phyloP scores from a whole-genome alignment of 2,113 vertebrate genomes.

The Opisthocomus hoazin region DNA sequence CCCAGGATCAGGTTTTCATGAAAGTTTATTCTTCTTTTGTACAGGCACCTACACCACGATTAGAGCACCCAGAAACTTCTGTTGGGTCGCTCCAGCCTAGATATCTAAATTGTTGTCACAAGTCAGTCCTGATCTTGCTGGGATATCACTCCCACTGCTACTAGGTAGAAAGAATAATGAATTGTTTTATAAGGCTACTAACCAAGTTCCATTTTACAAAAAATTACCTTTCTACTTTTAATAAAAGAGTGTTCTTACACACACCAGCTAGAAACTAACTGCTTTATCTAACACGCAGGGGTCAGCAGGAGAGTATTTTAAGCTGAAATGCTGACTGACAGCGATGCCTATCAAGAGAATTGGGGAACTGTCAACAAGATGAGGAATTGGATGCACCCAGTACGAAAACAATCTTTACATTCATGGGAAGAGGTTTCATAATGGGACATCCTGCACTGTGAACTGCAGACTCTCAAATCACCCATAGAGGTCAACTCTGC shows the following conservation, averaged over 20 bases:
- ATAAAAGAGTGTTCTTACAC: neutral
- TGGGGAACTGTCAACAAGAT: neutral
- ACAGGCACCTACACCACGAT: neutral
- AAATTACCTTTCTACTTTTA: neutral
- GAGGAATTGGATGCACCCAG: neutral
- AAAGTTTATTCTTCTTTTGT: neutral
- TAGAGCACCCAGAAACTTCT: neutral
- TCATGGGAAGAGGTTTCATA: neutral
- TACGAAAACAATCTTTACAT: conserved; percentile 15
- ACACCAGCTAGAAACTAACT: neutral
- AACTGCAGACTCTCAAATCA: neutral
- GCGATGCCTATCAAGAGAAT: neutral
- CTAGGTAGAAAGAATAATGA: neutral
- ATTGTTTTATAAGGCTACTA: neutral
- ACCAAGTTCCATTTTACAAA: neutral
- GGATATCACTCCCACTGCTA: neutral
- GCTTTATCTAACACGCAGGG: neutral
- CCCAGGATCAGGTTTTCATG: neutral
- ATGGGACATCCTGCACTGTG: neutral
- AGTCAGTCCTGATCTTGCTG: neutral
- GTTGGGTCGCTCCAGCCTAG: neutral
- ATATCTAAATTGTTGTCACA: neutral
- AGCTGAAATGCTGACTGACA: neutral
- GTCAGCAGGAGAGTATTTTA: neutral
- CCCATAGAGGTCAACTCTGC: neutral